Conservation (phyloP, 2,888 invertebrate species). For the Agrotis ipsilon region DNA sequence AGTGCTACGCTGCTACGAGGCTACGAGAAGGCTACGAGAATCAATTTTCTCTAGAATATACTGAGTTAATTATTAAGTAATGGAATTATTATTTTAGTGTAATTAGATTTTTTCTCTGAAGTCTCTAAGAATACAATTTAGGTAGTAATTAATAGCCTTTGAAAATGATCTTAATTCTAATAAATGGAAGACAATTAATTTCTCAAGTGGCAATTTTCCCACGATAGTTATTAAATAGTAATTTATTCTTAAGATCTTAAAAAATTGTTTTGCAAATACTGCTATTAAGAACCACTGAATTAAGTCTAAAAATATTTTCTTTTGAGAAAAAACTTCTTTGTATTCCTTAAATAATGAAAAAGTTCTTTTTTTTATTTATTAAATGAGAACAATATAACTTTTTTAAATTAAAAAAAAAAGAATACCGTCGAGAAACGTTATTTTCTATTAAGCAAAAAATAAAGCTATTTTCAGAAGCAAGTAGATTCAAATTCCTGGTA, state of each 20-base stretch:
- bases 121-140: background rate
- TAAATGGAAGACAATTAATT: slow-evolving; percentile 41
- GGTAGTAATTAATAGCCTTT: background rate
- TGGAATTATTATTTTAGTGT: background rate
- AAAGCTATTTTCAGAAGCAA: slow-evolving; percentile 27
- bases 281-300: background rate
- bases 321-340: background rate
- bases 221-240: slow-evolving; percentile 13
- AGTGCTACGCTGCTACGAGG: slow-evolving; percentile 41
- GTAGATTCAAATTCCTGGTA: slow-evolving; percentile 13
- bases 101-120: slow-evolving; percentile 1
- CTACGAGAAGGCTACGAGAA: slow-evolving; percentile 22
- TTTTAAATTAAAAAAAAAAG: background rate
- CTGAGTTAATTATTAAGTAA: slow-evolving; percentile 16
- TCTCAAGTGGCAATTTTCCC: slow-evolving; percentile 19
- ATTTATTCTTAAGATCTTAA: slow-evolving; percentile 30
- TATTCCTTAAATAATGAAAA: background rate
- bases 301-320: slow-evolving; percentile 1
- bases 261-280: slow-evolving; percentile 5
- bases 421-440: background rate
- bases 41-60: slow-evolving; percentile 25
- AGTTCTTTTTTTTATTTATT: background rate
- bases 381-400: background rate
- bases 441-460: slow-evolving; percentile 1
- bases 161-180: slow-evolving; percentile 5